A percentile compares a stretch with the other conserved stretches of the same genome.
Conservation (phyloP, 2,113 vertebrate genomes). For the Xyrauchen texanus region DNA sequence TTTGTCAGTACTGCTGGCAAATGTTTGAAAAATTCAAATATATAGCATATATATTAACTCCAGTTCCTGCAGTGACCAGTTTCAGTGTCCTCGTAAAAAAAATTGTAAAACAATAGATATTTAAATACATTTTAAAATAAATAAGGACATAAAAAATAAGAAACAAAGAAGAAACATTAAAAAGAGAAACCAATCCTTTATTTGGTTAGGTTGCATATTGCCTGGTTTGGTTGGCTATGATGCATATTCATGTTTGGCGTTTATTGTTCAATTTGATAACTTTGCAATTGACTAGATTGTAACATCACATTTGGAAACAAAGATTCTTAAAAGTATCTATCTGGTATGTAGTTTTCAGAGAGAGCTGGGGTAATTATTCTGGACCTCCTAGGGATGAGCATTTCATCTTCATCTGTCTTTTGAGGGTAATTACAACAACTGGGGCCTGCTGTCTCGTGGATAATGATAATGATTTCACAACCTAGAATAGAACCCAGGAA, state of each 20-base stretch:
- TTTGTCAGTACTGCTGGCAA: background rate
- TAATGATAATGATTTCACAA: constrained; percentile 11
- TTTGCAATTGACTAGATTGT: background rate
- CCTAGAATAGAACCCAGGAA: background rate
- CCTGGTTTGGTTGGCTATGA: too few species aligned
- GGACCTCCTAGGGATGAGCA: background rate
- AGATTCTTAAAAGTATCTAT: background rate
- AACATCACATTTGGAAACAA: background rate
- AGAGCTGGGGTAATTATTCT: background rate
- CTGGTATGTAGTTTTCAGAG: background rate
- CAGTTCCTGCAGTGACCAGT: too few species aligned
- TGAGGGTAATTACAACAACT: constrained; percentile 15
- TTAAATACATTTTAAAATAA: too few species aligned
- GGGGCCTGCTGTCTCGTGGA: background rate
- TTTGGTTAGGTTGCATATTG: too few species aligned
- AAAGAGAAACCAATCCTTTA: too few species aligned
- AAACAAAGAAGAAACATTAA: too few species aligned
- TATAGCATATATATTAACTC: too few species aligned
- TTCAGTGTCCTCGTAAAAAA: too few species aligned
- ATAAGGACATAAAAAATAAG: too few species aligned
- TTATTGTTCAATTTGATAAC: too few species aligned
- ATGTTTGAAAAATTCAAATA: background rate
- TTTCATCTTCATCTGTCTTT: background rate
- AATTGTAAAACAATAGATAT: too few species aligned
- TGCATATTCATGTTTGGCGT: too few species aligned